These are phyloP conservation scores for Anagyrus pseudococci DNA, from an alignment of 2,888 invertebrate species.

Conservation along the genomic window DNA sequence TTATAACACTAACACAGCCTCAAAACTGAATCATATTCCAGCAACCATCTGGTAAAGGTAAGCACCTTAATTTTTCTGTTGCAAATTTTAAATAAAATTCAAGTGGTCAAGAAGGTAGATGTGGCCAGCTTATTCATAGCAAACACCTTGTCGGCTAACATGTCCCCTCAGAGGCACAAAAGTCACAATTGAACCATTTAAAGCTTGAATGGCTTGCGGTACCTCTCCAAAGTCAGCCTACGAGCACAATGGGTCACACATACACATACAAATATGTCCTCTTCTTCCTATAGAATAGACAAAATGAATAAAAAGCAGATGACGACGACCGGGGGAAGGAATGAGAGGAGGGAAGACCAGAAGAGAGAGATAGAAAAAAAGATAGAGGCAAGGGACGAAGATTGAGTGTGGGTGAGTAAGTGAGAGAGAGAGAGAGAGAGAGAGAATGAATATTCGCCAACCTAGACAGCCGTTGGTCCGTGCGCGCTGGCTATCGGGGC, in stretches of 20 bases:
- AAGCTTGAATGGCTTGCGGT: conserved; percentile 8
- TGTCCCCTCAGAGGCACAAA: too few species aligned
- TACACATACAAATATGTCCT: conserved; percentile 4
- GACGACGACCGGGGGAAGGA: not conserved
- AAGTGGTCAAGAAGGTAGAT: conserved; percentile 4
- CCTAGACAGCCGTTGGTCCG: too few species aligned
- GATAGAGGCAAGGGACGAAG: not conserved
- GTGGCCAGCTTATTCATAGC: conserved; percentile 5
- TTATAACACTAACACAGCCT: too few species aligned
- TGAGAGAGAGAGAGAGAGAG: too few species aligned
- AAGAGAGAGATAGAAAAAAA: not conserved
- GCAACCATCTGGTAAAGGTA: not conserved
- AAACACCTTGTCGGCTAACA: conserved; percentile 13
- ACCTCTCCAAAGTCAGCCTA: conserved; percentile 15
- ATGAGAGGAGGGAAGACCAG: not conserved
- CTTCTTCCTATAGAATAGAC: not conserved
- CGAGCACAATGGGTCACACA: conserved; percentile 24
- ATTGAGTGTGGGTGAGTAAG: too few species aligned
- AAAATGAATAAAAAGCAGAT: conserved; percentile 8
- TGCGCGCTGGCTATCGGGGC: too few species aligned
- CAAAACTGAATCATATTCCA: not conserved
- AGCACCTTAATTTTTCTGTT: not conserved
- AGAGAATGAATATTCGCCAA: too few species aligned
- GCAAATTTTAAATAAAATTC: not conserved
- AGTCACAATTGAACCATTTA: conserved; percentile 25